Conservation (phyloP, 1,140 invertebrate species). For the Trichonephila clavipes region DNA sequence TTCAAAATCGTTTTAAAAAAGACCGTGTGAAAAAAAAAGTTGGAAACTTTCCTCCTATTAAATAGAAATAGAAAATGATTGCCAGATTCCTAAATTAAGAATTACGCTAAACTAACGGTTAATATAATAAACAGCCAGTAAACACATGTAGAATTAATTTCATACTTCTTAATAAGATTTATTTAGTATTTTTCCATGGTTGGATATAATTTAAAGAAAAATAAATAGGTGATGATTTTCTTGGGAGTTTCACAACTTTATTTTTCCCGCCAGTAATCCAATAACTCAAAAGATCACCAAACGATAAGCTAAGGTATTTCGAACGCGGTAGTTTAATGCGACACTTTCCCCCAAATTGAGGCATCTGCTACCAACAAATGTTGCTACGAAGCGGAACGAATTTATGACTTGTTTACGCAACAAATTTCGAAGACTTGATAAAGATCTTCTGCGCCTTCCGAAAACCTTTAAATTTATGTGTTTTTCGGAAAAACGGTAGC, state of each 20-base stretch:
- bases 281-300: not conserved
- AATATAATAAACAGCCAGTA: too few species aligned
- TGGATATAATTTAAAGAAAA: too few species aligned
- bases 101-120: too few species aligned
- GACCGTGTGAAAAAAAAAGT: too few species aligned
- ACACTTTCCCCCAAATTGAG: conserved; percentile 10
- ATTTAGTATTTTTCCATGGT: too few species aligned
- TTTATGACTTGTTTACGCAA: conserved; percentile 27
- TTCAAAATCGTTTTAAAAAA: too few species aligned
- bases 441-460: not conserved
- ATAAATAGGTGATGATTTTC: conserved; percentile 1
- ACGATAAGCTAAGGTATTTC: not conserved
- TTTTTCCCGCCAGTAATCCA: not conserved
- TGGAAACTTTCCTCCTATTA: too few species aligned
- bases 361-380: not conserved
- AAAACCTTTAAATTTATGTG: conserved; percentile 8
- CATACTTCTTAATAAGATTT: too few species aligned
- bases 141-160: too few species aligned
- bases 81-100: too few species aligned
- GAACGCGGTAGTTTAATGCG: not conserved
- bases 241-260: not conserved
- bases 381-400: not conserved
- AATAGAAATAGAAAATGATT: too few species aligned
- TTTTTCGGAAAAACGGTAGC: conserved; percentile 22
- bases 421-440: conserved; percentile 5